A percentile compares a stretch with the other conserved stretches of the same genome.
These are phyloP conservation scores for Ophioderma brevispina DNA, from an alignment of 35 echinoderm and acorn worm species.

Conservation along the genomic window DNA sequence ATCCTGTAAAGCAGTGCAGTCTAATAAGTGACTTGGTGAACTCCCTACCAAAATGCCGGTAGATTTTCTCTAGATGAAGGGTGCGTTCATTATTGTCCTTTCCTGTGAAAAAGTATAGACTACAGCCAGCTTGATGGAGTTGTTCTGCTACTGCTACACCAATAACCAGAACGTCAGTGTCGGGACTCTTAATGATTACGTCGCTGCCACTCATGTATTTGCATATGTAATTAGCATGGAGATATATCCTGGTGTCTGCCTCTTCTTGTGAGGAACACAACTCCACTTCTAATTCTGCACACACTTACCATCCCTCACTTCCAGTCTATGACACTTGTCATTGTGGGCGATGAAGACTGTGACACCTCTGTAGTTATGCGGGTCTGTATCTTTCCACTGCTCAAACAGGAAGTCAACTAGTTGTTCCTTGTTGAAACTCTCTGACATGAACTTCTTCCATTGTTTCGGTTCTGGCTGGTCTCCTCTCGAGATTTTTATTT, in stretches of 20 bases:
- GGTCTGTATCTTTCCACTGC: neutral
- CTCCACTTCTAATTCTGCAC: neutral
- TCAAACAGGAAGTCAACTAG: constrained; percentile 51
- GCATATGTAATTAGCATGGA: constrained; percentile 30
- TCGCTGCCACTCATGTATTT: neutral
- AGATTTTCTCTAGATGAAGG: neutral
- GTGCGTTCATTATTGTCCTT: neutral
- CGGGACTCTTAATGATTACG: constrained; percentile 44
- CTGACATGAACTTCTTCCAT: constrained; percentile 73
- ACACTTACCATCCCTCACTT: neutral
- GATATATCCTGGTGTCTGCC: constrained; percentile 64
- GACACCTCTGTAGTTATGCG: constrained; percentile 18
- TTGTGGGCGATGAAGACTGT: constrained; percentile 68
- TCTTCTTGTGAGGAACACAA: constrained; percentile 58
- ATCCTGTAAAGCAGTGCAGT: constrained; percentile 41
- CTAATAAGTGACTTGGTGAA: neutral
- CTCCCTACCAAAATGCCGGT: constrained; percentile 1
- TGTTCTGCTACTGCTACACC: neutral
- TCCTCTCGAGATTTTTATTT: constrained; percentile 47
- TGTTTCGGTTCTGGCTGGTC: constrained; percentile 52
- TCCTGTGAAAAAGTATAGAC: constrained; percentile 6
- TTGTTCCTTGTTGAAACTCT: constrained; percentile 45
- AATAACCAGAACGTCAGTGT: constrained; percentile 54
- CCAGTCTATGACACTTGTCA: constrained; percentile 42
- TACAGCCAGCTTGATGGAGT: neutral